phyloP scores from a whole-genome alignment of 1,140 invertebrate species.

The Rhyacophila brunnea region DNA sequence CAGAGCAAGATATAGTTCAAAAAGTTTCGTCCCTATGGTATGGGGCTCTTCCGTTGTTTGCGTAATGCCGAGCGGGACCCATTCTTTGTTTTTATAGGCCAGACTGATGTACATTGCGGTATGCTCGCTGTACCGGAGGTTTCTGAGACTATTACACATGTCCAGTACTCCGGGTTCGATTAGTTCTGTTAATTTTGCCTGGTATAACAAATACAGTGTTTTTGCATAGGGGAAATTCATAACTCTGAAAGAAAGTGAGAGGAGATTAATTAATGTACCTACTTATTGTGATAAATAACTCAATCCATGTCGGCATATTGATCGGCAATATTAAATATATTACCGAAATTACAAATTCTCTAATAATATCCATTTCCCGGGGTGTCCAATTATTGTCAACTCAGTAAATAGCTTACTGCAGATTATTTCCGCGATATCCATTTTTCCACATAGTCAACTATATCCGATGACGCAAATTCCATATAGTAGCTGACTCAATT shows the following conservation, averaged over 20 bases:
- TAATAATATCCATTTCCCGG: too few species aligned
- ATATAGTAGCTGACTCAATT: too few species aligned
- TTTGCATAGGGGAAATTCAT: conserved; percentile 70
- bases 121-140: conserved; percentile 49
- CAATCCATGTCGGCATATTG: too few species aligned
- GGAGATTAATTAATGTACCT: too few species aligned
- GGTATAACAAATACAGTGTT: conserved; percentile 71
- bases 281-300: too few species aligned
- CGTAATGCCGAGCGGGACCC: conserved; percentile 45
- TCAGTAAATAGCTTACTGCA: too few species aligned
- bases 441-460: too few species aligned
- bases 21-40: conserved; percentile 79
- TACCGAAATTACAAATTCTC: too few species aligned
- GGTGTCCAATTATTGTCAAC: too few species aligned
- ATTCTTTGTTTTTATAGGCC: conserved; percentile 53
- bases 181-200: conserved; percentile 71
- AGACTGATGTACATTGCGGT: conserved; percentile 44
- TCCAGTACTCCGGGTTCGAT: conserved; percentile 68
- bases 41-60: conserved; percentile 60
- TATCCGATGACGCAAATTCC: too few species aligned
- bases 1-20: conserved; percentile 86
- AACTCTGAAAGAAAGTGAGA: conserved; percentile 66
- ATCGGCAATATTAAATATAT: too few species aligned
- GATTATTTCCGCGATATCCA: too few species aligned
- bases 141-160: conserved; percentile 72